Conservation (phyloP, 2,113 vertebrate species). For the Sylvietta virens region DNA sequence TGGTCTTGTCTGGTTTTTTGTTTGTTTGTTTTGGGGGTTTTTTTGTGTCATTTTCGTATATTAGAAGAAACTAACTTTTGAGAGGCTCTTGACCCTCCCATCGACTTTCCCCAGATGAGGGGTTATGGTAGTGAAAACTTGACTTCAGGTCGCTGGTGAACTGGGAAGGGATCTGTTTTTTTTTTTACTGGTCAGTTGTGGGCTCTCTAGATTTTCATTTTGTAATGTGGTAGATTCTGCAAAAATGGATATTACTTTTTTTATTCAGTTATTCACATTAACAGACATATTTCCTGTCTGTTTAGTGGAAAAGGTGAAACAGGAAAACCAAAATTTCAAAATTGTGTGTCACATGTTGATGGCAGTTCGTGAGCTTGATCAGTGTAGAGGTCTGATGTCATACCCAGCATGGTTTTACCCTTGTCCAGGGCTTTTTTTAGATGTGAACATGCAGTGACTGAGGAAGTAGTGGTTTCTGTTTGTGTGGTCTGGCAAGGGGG, state of each 20-base stretch:
- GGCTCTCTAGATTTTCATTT: background rate
- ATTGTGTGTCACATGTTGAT: background rate
- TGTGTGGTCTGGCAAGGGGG: background rate
- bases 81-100: background rate
- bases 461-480: constrained; percentile 38
- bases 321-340: constrained; percentile 13
- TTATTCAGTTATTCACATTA: background rate
- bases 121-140: background rate
- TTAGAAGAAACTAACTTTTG: background rate
- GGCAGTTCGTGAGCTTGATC: background rate
- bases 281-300: background rate
- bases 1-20: background rate
- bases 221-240: background rate
- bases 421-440: background rate
- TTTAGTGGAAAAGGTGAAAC: background rate
- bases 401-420: background rate
- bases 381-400: background rate
- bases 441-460: fast-evolving
- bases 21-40: background rate
- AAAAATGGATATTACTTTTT: background rate
- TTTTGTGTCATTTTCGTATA: background rate
- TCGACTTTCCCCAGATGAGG: background rate
- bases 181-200: background rate
- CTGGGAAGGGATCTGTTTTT: background rate
- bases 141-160: background rate